Evolutionary conservation across 2,797 vertebrate species (phyloP), one percentile per base, ranked within the genome.

Genomic region (Crax fasciolata): DNA sequence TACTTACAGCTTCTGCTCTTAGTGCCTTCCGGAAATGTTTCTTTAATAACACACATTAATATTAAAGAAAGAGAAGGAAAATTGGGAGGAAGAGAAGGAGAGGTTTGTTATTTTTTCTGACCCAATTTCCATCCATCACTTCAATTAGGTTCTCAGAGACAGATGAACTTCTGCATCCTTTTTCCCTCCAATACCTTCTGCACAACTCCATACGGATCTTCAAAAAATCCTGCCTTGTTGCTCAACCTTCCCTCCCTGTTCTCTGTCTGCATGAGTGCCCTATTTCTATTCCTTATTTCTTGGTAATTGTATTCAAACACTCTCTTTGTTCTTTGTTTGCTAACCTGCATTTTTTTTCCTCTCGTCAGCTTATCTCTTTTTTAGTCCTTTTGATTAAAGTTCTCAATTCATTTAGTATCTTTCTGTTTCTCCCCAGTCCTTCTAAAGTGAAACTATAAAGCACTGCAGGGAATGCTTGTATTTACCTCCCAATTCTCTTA

Each of bases 261-360:
- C 84, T 78, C 86, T 91, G 71, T 86, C 91, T 91, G 89, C 87
- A 73, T 75, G 70, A 88, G 67, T 97, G 96, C 88, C 96, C 94
- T 96, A 96, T 96, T 96, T 77, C 93, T 94, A 95, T 75, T 94
- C 94, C 92, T 94, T 95, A 94, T 94, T 96, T 93, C 95, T 97
- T 91, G 68, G 74, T 96, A 96, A 95, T 95, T 89, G 94, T 92
- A 97, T 97, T 96, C 90, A 94, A 95, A 96, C 89, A 95, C 91
- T 96, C 91, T 81, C 94, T 97, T 97, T 97, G 92, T 97, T 97
- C 94, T 97, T 96, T 96, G 89, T 95, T 97, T 97, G 93, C 97
- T 97, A 96, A 97, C 97, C 95, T 93, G 93, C 91, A 61, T 84
- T 58, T 92, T 94, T 81, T 94, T 90, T 79, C 20, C 71, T 94